Evolutionary conservation across 2,797 vertebrate species (phyloP), one percentile per base, ranked within the genome.

Genomic region (Platalea minor): DNA sequence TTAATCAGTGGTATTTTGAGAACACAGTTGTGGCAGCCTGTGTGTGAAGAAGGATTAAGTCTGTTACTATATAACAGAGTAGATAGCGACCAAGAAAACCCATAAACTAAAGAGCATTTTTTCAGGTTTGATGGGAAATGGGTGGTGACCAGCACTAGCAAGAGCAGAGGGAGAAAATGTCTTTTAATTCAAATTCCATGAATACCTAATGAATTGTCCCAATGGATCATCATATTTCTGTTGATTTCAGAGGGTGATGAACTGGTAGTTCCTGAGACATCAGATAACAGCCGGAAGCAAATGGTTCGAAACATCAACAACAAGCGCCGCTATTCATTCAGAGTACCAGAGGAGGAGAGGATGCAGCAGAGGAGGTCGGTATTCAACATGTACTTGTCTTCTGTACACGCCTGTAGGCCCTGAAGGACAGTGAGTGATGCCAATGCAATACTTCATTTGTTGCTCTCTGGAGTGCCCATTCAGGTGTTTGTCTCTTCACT

Each of bases 281-380:
- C 99, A 4, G 99, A 99, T 97, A 99, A 99, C 97, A 99, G 99
- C 97, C 98, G 99, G 95, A 99, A 99, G 97, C 99, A 99, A 97
- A 99, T 99, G 99, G 99, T 99, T 89, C 98, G 99, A 95, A 99
- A 98, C 97, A 98, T 99, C 96, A 99, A 99, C 97, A 99, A 99
- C 97, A 99, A 99, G 97, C 98, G 99, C 13, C 99, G 99, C 88
- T 99, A 99, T 92, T 99, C 99, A 39, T 99, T 99, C 98, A 98
- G 99, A 68, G 98, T 99, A 61, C 99, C 99, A 0, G 99, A 99
- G 94, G 99, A 99, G 77, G 99, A 99, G 95, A 98, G 99, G 74
- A 98, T 99, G 91, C 99, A 99, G 88, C 99, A 99, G 97, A 98
- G 99, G 95, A 99, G 99, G 99, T 99, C 85, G 9, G 87, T 95